Conservation (phyloP, 2,797 vertebrate genomes). For the Ctenochaetus hawaiiensis region DNA sequence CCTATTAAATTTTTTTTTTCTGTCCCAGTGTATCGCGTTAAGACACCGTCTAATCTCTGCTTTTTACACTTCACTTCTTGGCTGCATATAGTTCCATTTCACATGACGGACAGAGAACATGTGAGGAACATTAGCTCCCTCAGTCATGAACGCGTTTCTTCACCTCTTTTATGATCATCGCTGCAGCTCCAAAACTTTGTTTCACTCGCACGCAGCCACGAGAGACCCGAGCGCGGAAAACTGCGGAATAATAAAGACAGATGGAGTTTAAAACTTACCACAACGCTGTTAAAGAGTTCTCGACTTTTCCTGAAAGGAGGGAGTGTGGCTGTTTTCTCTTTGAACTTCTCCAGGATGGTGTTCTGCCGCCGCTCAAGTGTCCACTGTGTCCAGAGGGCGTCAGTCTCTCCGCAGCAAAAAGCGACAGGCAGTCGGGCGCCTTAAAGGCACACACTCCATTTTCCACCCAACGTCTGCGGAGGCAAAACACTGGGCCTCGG, state of each 20-base stretch:
- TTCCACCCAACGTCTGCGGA: conserved; percentile 50
- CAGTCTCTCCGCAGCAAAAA: conserved; percentile 78
- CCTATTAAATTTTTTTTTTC: not conserved
- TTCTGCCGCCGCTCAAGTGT: conserved; percentile 68
- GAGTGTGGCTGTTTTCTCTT: conserved; percentile 50
- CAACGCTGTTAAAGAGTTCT: conserved; percentile 25
- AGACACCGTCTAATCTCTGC: conserved; percentile 1
- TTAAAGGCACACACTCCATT: conserved; percentile 85
- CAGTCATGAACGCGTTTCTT: conserved; percentile 54
- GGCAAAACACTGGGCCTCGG: conserved; percentile 49
- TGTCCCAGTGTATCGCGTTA: not conserved
- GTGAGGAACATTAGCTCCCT: conserved; percentile 67
- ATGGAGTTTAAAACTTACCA: too few species aligned
- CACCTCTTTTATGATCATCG: conserved; percentile 40
- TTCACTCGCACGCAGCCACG: conserved; percentile 40
- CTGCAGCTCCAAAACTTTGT: conserved; percentile 24
- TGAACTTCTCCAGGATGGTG: conserved; percentile 77
- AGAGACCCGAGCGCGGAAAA: conserved; percentile 1
- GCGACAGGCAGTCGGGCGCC: conserved; percentile 81
- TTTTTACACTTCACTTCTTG: conserved; percentile 19
- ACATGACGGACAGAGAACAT: conserved; percentile 47
- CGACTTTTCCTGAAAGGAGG: not conserved
- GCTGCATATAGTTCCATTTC: conserved; percentile 39
- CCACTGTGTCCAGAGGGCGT: conserved; percentile 83
- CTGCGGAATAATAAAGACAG: not conserved